Evolutionary conservation across 1,140 invertebrate genomes (phyloP).

Genomic region (Drosophila pallidifrons): DNA sequence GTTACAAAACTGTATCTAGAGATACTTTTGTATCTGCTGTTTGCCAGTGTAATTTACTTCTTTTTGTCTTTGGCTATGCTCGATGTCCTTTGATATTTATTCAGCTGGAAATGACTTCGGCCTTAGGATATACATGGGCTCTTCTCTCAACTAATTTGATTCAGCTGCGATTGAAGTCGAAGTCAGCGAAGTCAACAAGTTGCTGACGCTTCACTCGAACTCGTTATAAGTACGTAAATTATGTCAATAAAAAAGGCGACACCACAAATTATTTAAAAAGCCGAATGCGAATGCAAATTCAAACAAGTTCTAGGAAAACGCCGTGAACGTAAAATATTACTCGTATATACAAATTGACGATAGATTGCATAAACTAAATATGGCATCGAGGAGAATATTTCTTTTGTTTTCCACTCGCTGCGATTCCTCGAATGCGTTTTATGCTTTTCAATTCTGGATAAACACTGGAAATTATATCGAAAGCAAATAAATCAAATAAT

Average conservation of each 20-base stretch:
- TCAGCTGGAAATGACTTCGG: constrained; percentile 44
- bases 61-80: constrained; percentile 9
- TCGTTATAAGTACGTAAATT: constrained; percentile 65
- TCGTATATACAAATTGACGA: constrained; percentile 18
- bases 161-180: constrained; percentile 31
- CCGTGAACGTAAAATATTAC: constrained; percentile 35
- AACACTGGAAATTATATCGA: constrained; percentile 64
- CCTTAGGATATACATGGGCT: constrained; percentile 56
- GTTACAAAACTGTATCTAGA: constrained; percentile 41
- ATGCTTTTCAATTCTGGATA: constrained; percentile 59
- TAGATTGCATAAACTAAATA: constrained; percentile 17
- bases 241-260: constrained; percentile 67
- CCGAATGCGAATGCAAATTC: constrained; percentile 52
- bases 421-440: constrained; percentile 51
- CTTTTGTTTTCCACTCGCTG: neutral
- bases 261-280: constrained; percentile 41
- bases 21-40: constrained; percentile 2
- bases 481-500: constrained; percentile 82
- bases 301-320: constrained; percentile 67
- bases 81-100: constrained; percentile 68
- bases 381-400: neutral
- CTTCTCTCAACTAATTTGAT: constrained; percentile 72
- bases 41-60: constrained; percentile 3
- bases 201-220: constrained; percentile 49
- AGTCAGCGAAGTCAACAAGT: constrained; percentile 10